phyloP scores from a whole-genome alignment of 2,888 invertebrate genomes.

The Pomacea canaliculata region DNA sequence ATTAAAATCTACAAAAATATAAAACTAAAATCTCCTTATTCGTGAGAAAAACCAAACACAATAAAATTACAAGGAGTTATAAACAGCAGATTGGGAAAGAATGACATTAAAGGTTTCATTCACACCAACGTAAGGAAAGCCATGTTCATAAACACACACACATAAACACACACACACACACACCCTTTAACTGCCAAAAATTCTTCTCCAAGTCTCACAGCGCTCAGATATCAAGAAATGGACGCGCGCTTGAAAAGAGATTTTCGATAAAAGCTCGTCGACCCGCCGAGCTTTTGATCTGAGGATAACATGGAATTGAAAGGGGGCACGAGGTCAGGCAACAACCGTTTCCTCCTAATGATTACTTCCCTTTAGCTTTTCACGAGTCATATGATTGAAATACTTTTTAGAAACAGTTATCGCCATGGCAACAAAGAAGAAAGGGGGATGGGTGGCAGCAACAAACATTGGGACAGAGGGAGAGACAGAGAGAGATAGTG shows the following conservation, averaged over 20 bases:
- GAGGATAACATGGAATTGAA: conserved; percentile 12
- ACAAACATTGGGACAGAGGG: too few relatives aligned
- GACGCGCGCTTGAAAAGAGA: neutral
- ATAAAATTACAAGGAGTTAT: too few relatives aligned
- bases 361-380: conserved; percentile 1
- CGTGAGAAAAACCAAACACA: too few relatives aligned
- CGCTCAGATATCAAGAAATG: conserved; percentile 9
- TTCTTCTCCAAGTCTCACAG: neutral
- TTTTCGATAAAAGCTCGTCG: conserved; percentile 11
- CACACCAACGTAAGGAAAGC: neutral
- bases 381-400: neutral
- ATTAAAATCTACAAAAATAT: neutral
- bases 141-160: neutral
- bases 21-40: neutral
- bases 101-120: too few relatives aligned
- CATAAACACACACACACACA: neutral
- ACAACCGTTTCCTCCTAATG: conserved; percentile 8
- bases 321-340: conserved; percentile 2
- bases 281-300: neutral
- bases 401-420: neutral
- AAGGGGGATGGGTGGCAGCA: too few relatives aligned
- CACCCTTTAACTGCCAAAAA: neutral
- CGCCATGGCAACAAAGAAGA: too few relatives aligned
- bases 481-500: too few relatives aligned
- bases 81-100: too few relatives aligned